Evolutionary conservation across 1,140 invertebrate species (phyloP), one percentile per base, ranked within the genome.

Genomic region (Sitophilus oryzae): DNA sequence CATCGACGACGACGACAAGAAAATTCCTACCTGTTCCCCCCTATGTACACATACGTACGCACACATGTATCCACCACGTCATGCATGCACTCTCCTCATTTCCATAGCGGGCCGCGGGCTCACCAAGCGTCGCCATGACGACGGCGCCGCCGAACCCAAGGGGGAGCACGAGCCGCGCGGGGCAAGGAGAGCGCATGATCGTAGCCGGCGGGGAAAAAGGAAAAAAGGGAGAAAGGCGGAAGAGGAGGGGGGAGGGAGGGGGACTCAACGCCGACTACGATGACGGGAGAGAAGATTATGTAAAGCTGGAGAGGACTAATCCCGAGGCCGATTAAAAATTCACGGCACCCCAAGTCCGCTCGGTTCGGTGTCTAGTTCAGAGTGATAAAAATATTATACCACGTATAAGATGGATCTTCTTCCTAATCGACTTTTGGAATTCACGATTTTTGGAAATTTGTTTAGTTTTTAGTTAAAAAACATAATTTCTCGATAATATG

Each of bases 281-380:
- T 55, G 52, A 41, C 46, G 54, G 47, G 47, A n/a, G 46, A 56
- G 54, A 56, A 56, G 54, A 56, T 50, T 50, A 56, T 56, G 54
- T 56, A 51, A 56, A 48, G 53, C 44, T 48, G 25, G 37, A 48
- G 53, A 56, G 46, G 54, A 50, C 48, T 56, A 56, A 56, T 56
- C 47, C 42, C 19, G 11, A 25, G 36, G 47, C 50, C 54, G 54
- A 56, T 56, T 56, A 56, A 56, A 56, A 56, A 56, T 56, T 56
- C 54, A 56, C 53, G 20, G 36, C 37, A 41, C 43, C 41, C n/a
- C n/a, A n/a, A n/a, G n/a, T 40, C 23, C 22, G 23, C 14, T 15
- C 49, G 43, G 50, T 21, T 34, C 5, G 25, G 25, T 11, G 25
- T n/a, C n/a, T n/a, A n/a, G n/a, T n/a, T n/a, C n/a, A n/a, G n/a